phyloP scores from a whole-genome alignment of 2,888 invertebrate genomes.

The Xylota sylvarum region DNA sequence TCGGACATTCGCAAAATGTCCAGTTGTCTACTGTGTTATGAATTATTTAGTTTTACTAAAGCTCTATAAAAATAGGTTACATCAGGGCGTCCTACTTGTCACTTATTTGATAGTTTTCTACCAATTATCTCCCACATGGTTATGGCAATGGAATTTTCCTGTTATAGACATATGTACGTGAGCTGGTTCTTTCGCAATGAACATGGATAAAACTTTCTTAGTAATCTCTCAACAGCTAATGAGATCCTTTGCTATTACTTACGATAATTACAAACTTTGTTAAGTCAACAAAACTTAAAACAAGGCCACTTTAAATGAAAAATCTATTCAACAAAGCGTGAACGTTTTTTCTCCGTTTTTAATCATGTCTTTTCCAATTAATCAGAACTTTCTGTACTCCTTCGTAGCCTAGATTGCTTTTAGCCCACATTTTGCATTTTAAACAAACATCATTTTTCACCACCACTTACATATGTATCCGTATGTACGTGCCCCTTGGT shows the following conservation, averaged over 20 bases:
- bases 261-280: not conserved
- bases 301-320: not conserved
- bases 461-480: not conserved
- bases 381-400: not conserved
- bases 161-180: too few species aligned
- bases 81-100: too few species aligned
- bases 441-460: slow-evolving; percentile 10
- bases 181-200: too few species aligned
- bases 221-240: not conserved
- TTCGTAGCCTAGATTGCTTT: not conserved
- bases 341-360: not conserved
- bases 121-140: too few species aligned
- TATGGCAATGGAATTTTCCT: too few species aligned
- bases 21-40: too few species aligned
- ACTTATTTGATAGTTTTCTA: too few species aligned
- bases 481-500: too few species aligned
- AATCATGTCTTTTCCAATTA: slow-evolving; percentile 1
- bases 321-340: not conserved
- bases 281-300: not conserved
- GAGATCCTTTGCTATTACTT: not conserved
- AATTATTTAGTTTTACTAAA: too few species aligned
- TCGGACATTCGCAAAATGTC: too few species aligned
- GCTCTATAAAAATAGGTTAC: too few species aligned
- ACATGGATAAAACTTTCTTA: not conserved
- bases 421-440: not conserved